Base-by-base conservation (phyloP, 1,140 invertebrate species). In the Drosophila arawakana region DNA sequence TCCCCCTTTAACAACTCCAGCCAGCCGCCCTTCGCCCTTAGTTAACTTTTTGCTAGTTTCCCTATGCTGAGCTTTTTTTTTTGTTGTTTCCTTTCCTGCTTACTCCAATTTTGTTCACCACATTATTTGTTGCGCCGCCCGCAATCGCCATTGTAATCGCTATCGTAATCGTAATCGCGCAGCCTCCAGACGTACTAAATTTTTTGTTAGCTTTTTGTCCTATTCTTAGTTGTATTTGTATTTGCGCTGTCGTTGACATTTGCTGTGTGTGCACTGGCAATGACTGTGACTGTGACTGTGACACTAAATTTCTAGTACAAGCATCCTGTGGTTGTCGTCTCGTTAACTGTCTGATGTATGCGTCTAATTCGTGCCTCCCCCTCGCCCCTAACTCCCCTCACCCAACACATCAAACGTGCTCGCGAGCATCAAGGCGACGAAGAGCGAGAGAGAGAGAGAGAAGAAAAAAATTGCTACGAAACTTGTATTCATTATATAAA, bases 201-300 rank as follows among this genome's bases (percentile, higher is more conserved):
- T 25, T 55, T 58, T 65, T 72, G 0, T 30, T 30, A 21, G 18
- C 18, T 30, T 30, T 30, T 30, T 30, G 25, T 30, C 25, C 25
- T 30, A 30, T 30, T 30, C 25, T 30, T 30, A 30, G 25, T 30
- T 52, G 61, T 59, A 46, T 34, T 52, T 35, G 30, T 52, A 52
- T 30, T 55, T 41, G 47, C 50, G 52, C 54, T 47, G 60, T 39
- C 78, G 35, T 61, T 58, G 35, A 63, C 52, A 71, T 86, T 68
- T 62, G 62, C 61, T 83, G 84, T 62, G 46, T 83, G 84, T 62
- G 46, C 83, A 88, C 47, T 86, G 79, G 74, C 81, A 84, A 84
- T 85, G 81, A 89, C 80, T 89, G 80, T 85, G 81, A 89, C 80
- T 89, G 80, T 85, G 81, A 89, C 80, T 88, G 80, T 88, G 84